Evolutionary conservation across 64 coral and sea anemone species (phyloP), one percentile per base, ranked within the genome.

Genomic region (Stichodactyla mertensii): DNA sequence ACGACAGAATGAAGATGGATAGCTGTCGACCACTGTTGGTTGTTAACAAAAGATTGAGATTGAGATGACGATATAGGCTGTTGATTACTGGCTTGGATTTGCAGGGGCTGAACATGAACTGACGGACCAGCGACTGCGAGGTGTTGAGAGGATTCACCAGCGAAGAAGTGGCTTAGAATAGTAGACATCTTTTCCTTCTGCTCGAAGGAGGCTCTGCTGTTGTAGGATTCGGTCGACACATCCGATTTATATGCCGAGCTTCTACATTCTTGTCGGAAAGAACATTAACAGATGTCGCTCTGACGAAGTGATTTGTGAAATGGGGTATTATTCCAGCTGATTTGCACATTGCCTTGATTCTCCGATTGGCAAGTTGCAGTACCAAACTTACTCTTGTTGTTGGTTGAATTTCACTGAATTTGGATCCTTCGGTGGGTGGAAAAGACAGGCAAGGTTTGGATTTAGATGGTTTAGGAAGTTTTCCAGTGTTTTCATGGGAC

Each of bases 111-210:
- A 31, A 31, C 28, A 31, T 53, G 15, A 89, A 58, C 71, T 57
- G 55, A 14, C 28, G n/a, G 14, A 59, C 26, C n/a, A 16, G 59
- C 24, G 51, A 89, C 55, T 61, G 51, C 87, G 11, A 19, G 74
- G 51, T 27, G 69, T 79, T 89, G 67, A 54, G 16, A 24, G 20
- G 71, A 57, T 57, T 86, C 84, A 52, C 84, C 84, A 70, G 84
- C 60, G 58, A 71, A 14, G 79, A 83, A 71, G 57, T 16, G 78
- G 81, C 79, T 89, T 7, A 89, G 20, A n/a, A 83, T 83, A 14
- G 36, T 52, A 1, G 80, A 89, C 88, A 89, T 89, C 19, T 84
- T 89, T 55, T 83, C 66, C 23, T 89, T 53, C 80, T 89, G 80
- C 24, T 64, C 18, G 10, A 89, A 71, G 18, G 88, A 89, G 51